A percentile compares a stretch with the other conserved stretches of the same genome.
phyloP scores from a whole-genome alignment of 2,797 vertebrate genomes.

The Forpus xanthops region DNA sequence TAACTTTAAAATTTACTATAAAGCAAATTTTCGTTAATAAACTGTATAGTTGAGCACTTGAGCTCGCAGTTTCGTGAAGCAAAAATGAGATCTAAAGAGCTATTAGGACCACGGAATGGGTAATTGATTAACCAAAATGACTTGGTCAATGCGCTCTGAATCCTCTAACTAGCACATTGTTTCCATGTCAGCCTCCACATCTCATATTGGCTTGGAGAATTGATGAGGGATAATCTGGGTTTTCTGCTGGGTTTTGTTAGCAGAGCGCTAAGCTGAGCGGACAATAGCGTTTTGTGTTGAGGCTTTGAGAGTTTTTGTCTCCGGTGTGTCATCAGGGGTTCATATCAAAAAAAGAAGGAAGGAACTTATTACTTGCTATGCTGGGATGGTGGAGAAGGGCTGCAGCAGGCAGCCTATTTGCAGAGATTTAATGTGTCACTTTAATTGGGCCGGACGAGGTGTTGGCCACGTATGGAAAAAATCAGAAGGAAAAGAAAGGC shows the following conservation, averaged over 20 bases:
- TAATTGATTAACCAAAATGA: slow-evolving; percentile 44
- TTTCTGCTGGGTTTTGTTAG: neutral
- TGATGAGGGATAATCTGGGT: neutral
- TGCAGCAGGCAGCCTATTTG: neutral
- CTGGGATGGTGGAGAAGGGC: neutral
- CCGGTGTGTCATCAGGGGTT: rapidly evolving
- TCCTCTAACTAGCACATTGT: neutral
- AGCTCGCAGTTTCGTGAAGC: neutral
- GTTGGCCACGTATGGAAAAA: neutral
- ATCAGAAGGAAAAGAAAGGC: neutral
- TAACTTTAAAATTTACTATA: slow-evolving; percentile 23
- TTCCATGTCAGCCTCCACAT: neutral
- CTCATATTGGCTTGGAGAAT: neutral
- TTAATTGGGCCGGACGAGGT: neutral
- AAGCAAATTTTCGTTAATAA: slow-evolving; percentile 19
- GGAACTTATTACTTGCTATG: neutral
- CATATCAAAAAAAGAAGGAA: neutral
- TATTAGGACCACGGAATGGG: slow-evolving; percentile 26
- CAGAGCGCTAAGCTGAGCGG: neutral
- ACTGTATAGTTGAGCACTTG: neutral
- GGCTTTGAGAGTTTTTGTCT: neutral
- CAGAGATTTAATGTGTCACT: neutral
- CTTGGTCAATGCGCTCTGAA: neutral
- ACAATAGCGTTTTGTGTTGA: neutral
- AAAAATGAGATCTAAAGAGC: slow-evolving; percentile 33